Evolutionary conservation across 2,888 invertebrate species (phyloP).

Genomic region (Heteromurus nitidus): DNA sequence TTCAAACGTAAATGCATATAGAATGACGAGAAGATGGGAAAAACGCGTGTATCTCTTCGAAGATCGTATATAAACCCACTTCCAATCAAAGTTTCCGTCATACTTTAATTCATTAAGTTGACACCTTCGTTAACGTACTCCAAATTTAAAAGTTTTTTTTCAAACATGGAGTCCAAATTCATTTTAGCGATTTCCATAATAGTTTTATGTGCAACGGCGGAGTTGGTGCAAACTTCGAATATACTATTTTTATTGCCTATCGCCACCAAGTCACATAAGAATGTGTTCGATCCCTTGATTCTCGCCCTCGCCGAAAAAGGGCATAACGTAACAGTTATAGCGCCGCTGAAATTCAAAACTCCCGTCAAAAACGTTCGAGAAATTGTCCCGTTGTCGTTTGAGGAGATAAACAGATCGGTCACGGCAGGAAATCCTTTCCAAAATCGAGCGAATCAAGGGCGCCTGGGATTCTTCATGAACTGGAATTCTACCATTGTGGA

Average conservation of each 20-base stretch:
- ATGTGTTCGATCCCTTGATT: constrained; percentile 75
- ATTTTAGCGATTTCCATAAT: too few relatives aligned
- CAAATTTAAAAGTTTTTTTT: too few relatives aligned
- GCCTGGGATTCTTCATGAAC: not conserved
- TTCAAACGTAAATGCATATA: too few relatives aligned
- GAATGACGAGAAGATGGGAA: too few relatives aligned
- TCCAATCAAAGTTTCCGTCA: too few relatives aligned
- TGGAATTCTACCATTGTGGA: constrained; percentile 41
- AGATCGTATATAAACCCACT: too few relatives aligned
- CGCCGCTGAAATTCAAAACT: constrained; percentile 76
- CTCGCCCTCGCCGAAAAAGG: constrained; percentile 77
- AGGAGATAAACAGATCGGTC: constrained; percentile 13
- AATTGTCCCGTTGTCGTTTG: constrained; percentile 43
- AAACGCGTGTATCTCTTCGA: too few relatives aligned
- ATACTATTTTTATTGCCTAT: constrained; percentile 67
- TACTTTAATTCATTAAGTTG: too few relatives aligned
- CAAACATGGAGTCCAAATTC: too few relatives aligned
- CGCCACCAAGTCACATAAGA: constrained; percentile 63
- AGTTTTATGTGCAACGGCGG: too few relatives aligned
- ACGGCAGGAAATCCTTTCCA: constrained; percentile 53
- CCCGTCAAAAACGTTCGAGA: constrained; percentile 75
- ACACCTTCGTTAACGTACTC: too few relatives aligned
- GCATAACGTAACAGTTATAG: constrained; percentile 78
- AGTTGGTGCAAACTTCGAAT: constrained; percentile 18
- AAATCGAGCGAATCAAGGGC: constrained; percentile 23